Evolutionary conservation across 1,140 invertebrate species (phyloP).

Genomic region (Periplaneta americana): DNA sequence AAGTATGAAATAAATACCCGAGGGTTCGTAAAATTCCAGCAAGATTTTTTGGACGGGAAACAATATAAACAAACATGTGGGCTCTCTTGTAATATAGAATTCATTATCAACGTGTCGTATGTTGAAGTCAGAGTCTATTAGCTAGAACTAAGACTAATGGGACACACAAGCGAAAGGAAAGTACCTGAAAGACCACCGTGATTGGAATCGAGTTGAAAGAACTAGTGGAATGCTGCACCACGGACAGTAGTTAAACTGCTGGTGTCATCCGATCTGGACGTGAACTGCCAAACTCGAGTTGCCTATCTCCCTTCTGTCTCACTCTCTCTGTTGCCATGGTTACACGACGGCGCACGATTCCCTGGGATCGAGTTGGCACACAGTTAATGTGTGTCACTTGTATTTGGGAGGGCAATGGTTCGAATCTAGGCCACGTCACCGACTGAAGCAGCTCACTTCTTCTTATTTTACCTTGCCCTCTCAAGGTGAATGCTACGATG

Average conservation of each 20-base stretch:
- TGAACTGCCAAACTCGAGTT: neutral
- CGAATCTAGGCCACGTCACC: no score
- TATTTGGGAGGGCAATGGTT: no score
- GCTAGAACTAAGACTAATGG: neutral
- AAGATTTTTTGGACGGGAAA: no score
- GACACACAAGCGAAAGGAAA: neutral
- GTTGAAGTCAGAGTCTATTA: neutral
- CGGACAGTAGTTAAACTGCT: neutral
- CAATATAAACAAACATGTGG: neutral
- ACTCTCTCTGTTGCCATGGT: neutral
- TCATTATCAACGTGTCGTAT: neutral
- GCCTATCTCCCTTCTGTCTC: neutral
- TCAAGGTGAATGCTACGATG: no score
- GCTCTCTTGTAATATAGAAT: neutral
- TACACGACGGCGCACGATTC: neutral
- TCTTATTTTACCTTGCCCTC: neutral
- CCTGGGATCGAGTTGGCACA: no score
- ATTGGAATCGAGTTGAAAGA: neutral
- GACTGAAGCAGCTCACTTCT: no score
- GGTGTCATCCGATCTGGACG: neutral
- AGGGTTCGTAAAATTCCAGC: no score
- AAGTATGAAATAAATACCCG: no score
- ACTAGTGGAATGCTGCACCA: neutral
- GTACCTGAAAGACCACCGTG: neutral
- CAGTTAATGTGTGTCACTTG: no score